Conservation (phyloP, 2,888 invertebrate species). For the Acleris emargana region DNA sequence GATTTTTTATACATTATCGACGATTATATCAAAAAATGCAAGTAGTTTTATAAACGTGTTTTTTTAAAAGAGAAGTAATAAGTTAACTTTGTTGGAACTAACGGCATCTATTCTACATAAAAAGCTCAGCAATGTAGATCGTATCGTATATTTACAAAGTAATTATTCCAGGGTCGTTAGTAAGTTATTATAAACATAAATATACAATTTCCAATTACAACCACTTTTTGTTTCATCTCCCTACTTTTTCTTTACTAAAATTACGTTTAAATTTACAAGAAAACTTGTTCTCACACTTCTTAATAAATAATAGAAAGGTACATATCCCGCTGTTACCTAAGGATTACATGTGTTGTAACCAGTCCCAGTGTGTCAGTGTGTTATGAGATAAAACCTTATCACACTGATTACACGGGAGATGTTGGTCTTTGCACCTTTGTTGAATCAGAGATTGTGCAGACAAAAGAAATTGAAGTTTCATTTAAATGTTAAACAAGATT, state of each 20-base stretch:
- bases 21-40: too few relatives aligned
- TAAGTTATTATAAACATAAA: too few relatives aligned
- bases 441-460: slow-evolving; percentile 11
- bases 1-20: too few relatives aligned
- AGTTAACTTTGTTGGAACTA: too few relatives aligned
- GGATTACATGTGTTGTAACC: slow-evolving; percentile 52
- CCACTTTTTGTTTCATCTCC: too few relatives aligned
- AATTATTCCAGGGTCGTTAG: too few relatives aligned
- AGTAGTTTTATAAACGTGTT: too few relatives aligned
- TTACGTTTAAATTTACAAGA: not conserved
- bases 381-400: slow-evolving; percentile 58
- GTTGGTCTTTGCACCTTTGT: slow-evolving; percentile 9
- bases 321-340: slow-evolving; percentile 57
- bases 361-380: slow-evolving; percentile 61
- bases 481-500: not conserved
- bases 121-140: too few relatives aligned
- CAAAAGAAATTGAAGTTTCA: not conserved
- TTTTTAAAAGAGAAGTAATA: too few relatives aligned
- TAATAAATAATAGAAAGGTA: slow-evolving; percentile 39
- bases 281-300: slow-evolving; percentile 8
- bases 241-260: not conserved
- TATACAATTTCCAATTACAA: too few relatives aligned
- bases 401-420: slow-evolving; percentile 27
- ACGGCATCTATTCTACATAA: too few relatives aligned
- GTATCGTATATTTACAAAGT: too few relatives aligned